Conservation (phyloP, 1,140 invertebrate genomes). For the Potamilus streckersoni region DNA sequence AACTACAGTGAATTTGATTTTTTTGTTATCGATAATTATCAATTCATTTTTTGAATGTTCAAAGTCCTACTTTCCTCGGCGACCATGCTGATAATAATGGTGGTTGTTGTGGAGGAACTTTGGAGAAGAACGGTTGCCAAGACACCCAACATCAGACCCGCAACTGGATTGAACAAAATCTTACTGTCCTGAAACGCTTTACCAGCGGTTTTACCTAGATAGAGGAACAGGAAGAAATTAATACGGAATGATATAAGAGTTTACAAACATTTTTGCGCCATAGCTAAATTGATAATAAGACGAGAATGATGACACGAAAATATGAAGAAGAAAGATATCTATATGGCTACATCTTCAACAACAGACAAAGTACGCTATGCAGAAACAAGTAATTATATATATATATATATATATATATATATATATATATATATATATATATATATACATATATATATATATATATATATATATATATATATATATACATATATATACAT, state of each 20-base stretch:
- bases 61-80: constrained; percentile 68
- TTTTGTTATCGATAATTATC: too few species aligned
- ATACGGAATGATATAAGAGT: not conserved
- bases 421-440: too few species aligned
- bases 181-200: constrained; percentile 61
- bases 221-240: not conserved
- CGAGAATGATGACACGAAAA: not conserved
- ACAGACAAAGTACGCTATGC: too few species aligned
- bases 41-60: not conserved
- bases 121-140: constrained; percentile 75
- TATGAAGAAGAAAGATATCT: not conserved
- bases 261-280: not conserved
- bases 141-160: constrained; percentile 74
- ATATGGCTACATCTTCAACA: not conserved
- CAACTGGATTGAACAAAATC: constrained; percentile 80
- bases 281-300: too few species aligned
- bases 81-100: constrained; percentile 76
- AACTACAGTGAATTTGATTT: too few species aligned
- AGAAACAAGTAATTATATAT: too few species aligned
- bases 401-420: too few species aligned
- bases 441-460: too few species aligned
- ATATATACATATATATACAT: too few species aligned
- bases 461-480: too few species aligned
- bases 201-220: constrained; percentile 44
- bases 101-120: constrained; percentile 75